Percentiles rank a stretch among this genome's conserved stretches.
These are phyloP conservation scores for Dexiosoma caninum DNA, from an alignment of 2,888 invertebrate genomes.

Conservation along the genomic window DNA sequence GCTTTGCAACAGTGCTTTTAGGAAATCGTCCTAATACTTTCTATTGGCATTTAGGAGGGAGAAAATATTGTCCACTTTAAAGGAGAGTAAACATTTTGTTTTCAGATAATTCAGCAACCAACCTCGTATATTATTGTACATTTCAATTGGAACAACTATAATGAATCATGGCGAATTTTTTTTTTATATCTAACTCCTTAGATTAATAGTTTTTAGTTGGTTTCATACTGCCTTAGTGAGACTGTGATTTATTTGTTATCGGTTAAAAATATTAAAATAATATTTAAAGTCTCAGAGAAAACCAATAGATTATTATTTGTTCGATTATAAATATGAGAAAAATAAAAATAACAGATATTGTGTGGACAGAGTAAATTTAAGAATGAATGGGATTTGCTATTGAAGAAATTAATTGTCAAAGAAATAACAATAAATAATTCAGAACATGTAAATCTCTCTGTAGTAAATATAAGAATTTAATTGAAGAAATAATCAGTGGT, in stretches of 20 bases:
- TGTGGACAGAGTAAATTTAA: too few species aligned
- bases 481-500: neutral
- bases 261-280: constrained; percentile 14
- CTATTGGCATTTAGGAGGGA: too few species aligned
- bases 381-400: neutral
- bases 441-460: neutral
- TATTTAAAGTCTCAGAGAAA: constrained; percentile 19
- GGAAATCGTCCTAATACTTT: too few species aligned
- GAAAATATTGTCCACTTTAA: too few species aligned
- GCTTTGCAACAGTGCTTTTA: too few species aligned
- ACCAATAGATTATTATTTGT: neutral
- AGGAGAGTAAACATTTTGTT: too few species aligned
- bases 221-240: neutral
- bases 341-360: too few species aligned
- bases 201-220: neutral
- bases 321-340: too few species aligned
- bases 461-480: neutral
- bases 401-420: neutral
- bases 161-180: neutral
- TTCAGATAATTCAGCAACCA: neutral
- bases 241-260: constrained; percentile 34
- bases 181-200: neutral
- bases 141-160: too few species aligned
- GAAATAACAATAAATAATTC: neutral
- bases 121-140: neutral